phyloP scores from a whole-genome alignment of 1,140 invertebrate genomes.

The Nomia melanderi region DNA sequence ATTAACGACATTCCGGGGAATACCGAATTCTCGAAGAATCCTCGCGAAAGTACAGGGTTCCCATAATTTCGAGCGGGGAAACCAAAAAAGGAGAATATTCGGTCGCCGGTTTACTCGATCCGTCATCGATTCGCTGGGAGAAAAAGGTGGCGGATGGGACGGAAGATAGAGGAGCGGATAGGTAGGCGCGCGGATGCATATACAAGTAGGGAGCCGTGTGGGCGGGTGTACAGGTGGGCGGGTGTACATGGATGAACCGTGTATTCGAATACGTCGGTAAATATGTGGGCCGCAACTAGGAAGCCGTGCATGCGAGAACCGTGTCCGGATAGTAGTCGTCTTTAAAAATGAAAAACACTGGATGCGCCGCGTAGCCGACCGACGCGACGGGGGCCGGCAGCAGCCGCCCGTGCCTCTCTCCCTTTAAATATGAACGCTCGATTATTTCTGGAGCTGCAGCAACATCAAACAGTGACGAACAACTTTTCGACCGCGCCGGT shows the following conservation, averaged over 20 bases:
- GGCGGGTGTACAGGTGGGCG: conserved; percentile 20
- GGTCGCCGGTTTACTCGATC: not conserved
- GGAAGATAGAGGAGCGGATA: conserved; percentile 11
- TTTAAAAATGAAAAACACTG: conserved; percentile 27
- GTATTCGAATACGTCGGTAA: conserved; percentile 37
- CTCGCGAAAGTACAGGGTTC: no score
- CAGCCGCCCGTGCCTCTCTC: not conserved
- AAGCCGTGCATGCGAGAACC: conserved; percentile 36
- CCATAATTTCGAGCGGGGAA: no score
- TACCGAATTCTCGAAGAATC: no score
- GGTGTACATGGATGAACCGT: conserved; percentile 22
- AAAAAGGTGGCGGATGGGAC: conserved; percentile 4
- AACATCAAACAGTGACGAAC: not conserved
- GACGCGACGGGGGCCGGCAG: not conserved
- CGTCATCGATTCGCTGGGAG: not conserved
- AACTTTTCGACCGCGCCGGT: not conserved
- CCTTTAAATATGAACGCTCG: conserved; percentile 33
- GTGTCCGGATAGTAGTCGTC: conserved; percentile 40
- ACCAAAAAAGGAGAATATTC: no score
- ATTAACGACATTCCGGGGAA: no score
- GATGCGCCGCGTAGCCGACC: not conserved
- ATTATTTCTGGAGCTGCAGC: conserved; percentile 32
- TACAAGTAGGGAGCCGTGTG: conserved; percentile 33
- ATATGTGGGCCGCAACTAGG: conserved; percentile 48
- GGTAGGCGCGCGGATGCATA: conserved; percentile 31